phyloP scores from a whole-genome alignment of 2,888 invertebrate genomes.

The Drosophila conformis region DNA sequence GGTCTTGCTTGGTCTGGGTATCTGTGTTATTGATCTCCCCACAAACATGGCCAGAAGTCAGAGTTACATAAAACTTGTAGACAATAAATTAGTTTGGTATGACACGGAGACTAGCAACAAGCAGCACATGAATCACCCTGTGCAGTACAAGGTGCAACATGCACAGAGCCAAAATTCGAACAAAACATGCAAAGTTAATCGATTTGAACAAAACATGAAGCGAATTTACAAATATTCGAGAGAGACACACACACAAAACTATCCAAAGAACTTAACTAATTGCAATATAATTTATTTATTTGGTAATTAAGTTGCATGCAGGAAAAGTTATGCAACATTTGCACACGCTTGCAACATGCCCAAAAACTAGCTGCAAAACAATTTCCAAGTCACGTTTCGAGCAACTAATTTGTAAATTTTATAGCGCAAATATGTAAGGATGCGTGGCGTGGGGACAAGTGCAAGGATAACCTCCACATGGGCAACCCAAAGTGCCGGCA shows the following conservation, averaged over 20 bases:
- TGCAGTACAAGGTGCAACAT: neutral
- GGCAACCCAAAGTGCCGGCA: conserved; percentile 21
- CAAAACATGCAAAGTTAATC: conserved; percentile 27
- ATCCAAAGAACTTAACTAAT: conserved; percentile 58
- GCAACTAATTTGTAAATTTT: conserved; percentile 80
- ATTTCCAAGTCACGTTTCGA: conserved; percentile 72
- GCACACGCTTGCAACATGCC: conserved; percentile 24
- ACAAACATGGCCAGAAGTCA: neutral
- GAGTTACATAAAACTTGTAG: neutral
- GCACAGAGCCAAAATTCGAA: neutral
- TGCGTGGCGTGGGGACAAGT: neutral
- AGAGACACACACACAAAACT: neutral
- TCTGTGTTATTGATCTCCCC: neutral
- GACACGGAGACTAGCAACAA: neutral
- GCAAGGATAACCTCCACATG: conserved; percentile 15
- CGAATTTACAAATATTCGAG: conserved; percentile 7
- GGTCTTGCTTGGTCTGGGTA: neutral
- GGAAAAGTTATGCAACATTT: conserved; percentile 52
- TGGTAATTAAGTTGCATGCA: conserved; percentile 72
- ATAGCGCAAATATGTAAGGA: conserved; percentile 34
- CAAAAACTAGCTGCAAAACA: conserved; percentile 50
- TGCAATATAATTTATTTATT: conserved; percentile 74
- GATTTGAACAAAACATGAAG: conserved; percentile 11
- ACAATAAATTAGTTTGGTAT: conserved; percentile 2
- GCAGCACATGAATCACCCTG: conserved; percentile 10